A percentile compares a stretch with the other conserved stretches of the same genome.
Evolutionary conservation across 2,888 invertebrate species (phyloP).

Genomic region (Dynastes hyllus): DNA sequence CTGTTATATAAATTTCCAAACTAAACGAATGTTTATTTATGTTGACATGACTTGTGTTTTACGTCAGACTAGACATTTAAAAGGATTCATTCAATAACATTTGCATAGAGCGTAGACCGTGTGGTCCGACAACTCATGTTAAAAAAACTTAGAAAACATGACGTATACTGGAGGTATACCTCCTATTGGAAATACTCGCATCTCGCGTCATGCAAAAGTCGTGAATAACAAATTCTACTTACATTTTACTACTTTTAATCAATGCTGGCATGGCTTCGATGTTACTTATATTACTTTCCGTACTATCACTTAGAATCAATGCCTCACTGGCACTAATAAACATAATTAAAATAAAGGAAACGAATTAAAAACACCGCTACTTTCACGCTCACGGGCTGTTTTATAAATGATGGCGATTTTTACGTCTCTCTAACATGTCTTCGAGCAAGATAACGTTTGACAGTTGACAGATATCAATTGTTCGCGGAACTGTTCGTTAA

Average conservation of each 20-base stretch:
- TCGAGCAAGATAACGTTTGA: conserved; percentile 48
- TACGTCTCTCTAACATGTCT: conserved; percentile 53
- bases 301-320: conserved; percentile 67
- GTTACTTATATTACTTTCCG: conserved; percentile 64
- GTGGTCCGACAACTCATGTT: background rate
- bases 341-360: conserved; percentile 69
- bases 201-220: background rate
- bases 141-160: conserved; percentile 16
- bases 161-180: conserved; percentile 6
- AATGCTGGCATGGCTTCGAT: conserved; percentile 70
- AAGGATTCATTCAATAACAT: conserved; percentile 20
- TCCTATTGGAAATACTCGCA: background rate
- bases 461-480: conserved; percentile 33
- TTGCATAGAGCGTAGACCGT: conserved; percentile 1
- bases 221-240: conserved; percentile 61
- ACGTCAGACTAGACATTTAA: conserved; percentile 41
- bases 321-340: conserved; percentile 70
- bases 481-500: no score
- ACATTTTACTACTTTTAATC: conserved; percentile 68
- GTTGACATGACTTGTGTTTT: conserved; percentile 28
- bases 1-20: background rate
- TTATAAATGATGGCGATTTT: conserved; percentile 56
- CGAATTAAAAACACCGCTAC: conserved; percentile 53
- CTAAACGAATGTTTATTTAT: conserved; percentile 37
- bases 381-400: conserved; percentile 49